Conservation (phyloP, 2,797 vertebrate genomes). For the Channa striata region DNA sequence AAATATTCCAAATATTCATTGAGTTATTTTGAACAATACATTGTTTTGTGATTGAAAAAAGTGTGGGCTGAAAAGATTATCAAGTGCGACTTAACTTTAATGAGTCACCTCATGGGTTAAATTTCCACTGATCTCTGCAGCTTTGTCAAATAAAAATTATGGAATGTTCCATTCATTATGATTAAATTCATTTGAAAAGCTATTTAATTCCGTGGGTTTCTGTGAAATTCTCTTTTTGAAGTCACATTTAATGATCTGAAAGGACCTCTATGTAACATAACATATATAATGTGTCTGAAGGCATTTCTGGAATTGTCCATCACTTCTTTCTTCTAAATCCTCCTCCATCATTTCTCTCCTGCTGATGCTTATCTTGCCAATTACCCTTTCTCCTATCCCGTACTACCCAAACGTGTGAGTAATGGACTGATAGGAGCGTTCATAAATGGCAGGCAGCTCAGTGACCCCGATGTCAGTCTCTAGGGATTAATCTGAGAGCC, state of each 20-base stretch:
- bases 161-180: neutral
- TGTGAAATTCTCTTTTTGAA: neutral
- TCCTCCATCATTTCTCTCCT: slow-evolving; percentile 25
- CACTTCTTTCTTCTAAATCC: slow-evolving; percentile 35
- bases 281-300: slow-evolving; percentile 12
- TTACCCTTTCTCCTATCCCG: slow-evolving; percentile 58
- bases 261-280: slow-evolving; percentile 20
- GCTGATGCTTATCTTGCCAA: slow-evolving; percentile 60
- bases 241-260: slow-evolving; percentile 12
- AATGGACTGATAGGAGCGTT: slow-evolving; percentile 59
- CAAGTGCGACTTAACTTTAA: no score
- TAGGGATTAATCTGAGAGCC: slow-evolving; percentile 26
- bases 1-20: no score
- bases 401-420: slow-evolving; percentile 48
- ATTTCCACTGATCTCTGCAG: slow-evolving; percentile 5
- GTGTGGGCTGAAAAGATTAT: no score
- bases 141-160: neutral
- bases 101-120: no score
- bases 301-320: slow-evolving; percentile 43
- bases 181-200: slow-evolving; percentile 1
- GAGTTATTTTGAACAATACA: no score
- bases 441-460: slow-evolving; percentile 46
- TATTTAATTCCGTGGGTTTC: neutral
- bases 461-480: slow-evolving; percentile 39
- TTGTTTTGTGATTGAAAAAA: no score